Conservation (phyloP, 2,888 invertebrate species). For the Clepsis dumicolana region DNA sequence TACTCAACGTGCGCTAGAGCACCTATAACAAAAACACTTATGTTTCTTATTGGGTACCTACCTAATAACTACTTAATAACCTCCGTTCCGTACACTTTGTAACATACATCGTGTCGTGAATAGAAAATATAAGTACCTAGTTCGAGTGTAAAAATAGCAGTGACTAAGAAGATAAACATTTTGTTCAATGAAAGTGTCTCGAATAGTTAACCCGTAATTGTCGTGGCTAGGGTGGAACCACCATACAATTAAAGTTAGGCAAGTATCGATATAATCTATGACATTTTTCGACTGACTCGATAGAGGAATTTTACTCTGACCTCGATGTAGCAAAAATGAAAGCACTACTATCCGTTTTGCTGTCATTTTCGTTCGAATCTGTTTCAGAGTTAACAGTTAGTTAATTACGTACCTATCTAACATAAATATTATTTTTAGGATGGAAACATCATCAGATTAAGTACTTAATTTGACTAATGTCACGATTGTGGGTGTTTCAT, state of each 20-base stretch:
- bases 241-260: not conserved
- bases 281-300: not conserved
- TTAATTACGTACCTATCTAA: no score
- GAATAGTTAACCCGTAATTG: not conserved
- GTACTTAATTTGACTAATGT: no score
- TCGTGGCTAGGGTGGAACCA: not conserved
- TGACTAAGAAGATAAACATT: not conserved
- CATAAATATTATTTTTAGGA: no score
- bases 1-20: no score
- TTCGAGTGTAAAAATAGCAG: not conserved
- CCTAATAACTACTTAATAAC: no score
- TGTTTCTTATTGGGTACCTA: not conserved
- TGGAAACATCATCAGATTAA: no score
- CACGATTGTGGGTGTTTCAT: no score
- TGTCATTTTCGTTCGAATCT: no score
- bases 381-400: no score
- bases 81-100: no score
- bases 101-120: not conserved
- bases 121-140: not conserved
- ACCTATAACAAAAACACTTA: not conserved
- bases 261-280: not conserved
- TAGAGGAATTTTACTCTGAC: constrained; percentile 1
- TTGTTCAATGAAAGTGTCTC: not conserved
- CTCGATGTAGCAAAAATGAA: not conserved
- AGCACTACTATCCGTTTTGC: no score